Conservation (phyloP, 35 echinoderm and acorn worm genomes). For the Ophiothrix spiculata region DNA sequence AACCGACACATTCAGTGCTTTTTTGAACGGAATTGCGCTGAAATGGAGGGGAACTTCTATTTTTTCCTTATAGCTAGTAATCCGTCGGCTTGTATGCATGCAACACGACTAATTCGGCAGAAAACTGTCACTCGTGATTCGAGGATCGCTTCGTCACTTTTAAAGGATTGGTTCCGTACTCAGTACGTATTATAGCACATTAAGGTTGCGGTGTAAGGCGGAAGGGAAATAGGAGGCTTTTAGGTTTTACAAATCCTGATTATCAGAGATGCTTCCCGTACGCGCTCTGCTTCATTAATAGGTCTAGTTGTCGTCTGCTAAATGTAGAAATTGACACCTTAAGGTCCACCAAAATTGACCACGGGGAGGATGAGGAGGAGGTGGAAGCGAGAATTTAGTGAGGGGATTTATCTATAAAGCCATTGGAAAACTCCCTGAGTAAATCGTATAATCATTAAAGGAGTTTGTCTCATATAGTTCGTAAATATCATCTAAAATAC, state of each 20-base stretch:
- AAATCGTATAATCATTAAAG: no score
- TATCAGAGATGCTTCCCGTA: slow-evolving; percentile 22
- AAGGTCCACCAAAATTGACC: not conserved
- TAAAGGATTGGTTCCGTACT: slow-evolving; percentile 13
- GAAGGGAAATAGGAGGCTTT: slow-evolving; percentile 39
- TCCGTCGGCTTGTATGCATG: not conserved
- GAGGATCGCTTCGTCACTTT: slow-evolving; percentile 24
- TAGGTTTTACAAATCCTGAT: slow-evolving; percentile 36
- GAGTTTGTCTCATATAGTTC: no score
- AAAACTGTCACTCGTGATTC: slow-evolving; percentile 23
- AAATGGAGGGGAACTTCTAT: no score
- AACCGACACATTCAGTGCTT: no score
- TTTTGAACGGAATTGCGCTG: no score
- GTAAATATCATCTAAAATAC: no score
- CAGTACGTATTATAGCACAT: slow-evolving; percentile 21
- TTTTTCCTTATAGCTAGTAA: no score
- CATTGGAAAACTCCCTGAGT: no score
- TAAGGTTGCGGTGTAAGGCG: not conserved
- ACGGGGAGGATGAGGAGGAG: no score
- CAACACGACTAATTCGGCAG: not conserved
- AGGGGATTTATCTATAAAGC: slow-evolving; percentile 3
- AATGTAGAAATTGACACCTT: not conserved
- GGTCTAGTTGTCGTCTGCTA: not conserved
- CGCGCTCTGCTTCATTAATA: not conserved
- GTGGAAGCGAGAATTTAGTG: slow-evolving; percentile 3